Evolutionary conservation across 2,888 invertebrate species (phyloP).

Genomic region (Tipula helvola): DNA sequence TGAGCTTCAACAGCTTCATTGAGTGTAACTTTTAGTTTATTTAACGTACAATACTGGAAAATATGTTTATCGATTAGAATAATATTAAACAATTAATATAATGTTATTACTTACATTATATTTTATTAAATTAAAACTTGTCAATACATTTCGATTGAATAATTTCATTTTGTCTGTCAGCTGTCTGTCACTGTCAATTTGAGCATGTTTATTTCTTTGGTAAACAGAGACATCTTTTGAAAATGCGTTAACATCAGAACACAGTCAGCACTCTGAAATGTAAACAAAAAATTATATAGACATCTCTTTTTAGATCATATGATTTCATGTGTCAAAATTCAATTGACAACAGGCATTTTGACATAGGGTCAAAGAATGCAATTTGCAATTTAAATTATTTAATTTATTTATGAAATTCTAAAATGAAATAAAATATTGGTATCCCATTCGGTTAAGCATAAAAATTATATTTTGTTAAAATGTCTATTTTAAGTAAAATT

Average conservation of each 20-base stretch:
- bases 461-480: neutral
- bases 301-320: neutral
- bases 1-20: neutral
- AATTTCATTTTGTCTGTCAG: neutral
- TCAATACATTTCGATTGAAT: neutral
- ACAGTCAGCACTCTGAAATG: neutral
- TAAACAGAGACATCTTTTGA: neutral
- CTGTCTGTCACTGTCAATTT: neutral
- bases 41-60: neutral
- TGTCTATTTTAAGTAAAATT: neutral
- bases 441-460: neutral
- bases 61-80: neutral
- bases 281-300: neutral
- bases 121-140: neutral
- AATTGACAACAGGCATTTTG: neutral
- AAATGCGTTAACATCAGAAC: neutral
- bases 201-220: neutral
- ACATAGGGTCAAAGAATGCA: neutral
- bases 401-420: neutral
- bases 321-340: neutral
- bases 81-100: neutral
- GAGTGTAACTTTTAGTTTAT: neutral
- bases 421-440: neutral
- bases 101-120: neutral
- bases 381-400: neutral